These are phyloP conservation scores for Automeris io DNA, from an alignment of 2,888 invertebrate species.

Conservation along the genomic window DNA sequence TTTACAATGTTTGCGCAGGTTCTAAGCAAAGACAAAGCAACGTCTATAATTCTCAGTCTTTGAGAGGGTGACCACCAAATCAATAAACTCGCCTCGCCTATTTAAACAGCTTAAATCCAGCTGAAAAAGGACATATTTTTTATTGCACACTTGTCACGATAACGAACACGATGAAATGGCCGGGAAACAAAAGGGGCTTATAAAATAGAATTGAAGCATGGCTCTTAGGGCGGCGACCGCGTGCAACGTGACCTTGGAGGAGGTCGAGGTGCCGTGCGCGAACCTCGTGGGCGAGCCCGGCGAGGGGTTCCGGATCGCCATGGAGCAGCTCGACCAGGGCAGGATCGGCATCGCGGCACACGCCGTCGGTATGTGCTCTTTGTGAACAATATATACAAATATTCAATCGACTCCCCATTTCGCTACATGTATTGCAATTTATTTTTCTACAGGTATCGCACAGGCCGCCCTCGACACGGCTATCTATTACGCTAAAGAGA, in stretches of 20 bases:
- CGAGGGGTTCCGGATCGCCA: conserved; percentile 84
- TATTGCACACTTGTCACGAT: too few relatives aligned
- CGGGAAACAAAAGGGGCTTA: conserved; percentile 27
- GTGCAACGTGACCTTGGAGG: conserved; percentile 81
- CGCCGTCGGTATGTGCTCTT: conserved; percentile 78
- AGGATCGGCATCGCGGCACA: conserved; percentile 86
- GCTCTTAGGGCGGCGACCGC: conserved; percentile 80
- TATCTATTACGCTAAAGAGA: conserved; percentile 79
- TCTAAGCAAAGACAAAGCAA: too few relatives aligned
- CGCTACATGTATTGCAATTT: too few relatives aligned
- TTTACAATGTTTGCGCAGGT: too few relatives aligned
- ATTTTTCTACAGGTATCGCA: conserved; percentile 79
- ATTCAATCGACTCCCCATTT: too few relatives aligned
- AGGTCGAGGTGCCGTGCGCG: conserved; percentile 74
- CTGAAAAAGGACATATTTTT: too few relatives aligned
- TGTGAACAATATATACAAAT: too few relatives aligned
- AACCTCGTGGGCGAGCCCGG: conserved; percentile 76
- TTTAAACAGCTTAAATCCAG: too few relatives aligned
- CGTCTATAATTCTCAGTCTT: too few relatives aligned
- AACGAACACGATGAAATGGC: too few relatives aligned
- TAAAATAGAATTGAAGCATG: conserved; percentile 45
- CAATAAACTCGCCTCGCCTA: too few relatives aligned
- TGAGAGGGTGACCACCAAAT: too few relatives aligned
- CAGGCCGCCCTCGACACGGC: conserved; percentile 87
- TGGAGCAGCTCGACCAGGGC: conserved; percentile 82